Evolutionary conservation across 2,113 vertebrate species (phyloP), one percentile per base, ranked within the genome.

Genomic region (Callipepla californica): DNA sequence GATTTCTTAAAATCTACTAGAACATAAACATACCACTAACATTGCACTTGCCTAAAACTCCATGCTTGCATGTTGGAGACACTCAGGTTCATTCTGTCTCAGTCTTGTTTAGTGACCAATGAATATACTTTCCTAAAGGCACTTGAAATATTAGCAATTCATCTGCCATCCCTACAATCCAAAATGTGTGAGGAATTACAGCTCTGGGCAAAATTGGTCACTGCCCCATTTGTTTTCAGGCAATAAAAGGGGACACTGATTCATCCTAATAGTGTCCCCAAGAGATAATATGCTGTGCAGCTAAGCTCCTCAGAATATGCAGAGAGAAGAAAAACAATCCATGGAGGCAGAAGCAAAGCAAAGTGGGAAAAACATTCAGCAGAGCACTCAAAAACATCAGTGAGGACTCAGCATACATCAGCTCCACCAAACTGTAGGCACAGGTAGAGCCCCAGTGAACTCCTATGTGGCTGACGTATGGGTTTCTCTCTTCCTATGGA

Each of bases 371-470:
- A 44, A 28, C 0, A 0, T 26, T 90, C 25, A 65, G 25, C 40
- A 58, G 53, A 69, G 13, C n/a, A 47, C 42, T 32, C 21, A 62
- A 1, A 16, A 63, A 2, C 55, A 45, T 32, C 19, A 51, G 16
- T 0, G 1, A 62, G 32, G 34, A 66, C 13, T 34, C n/a, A 17
- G 66, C 1, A 2, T 32, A 32, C 47, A 53, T 1, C 13, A 45
- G 58, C 0, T 0, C 18, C 61, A 45, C 32, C 23, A 58, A 90
- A 81, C 18, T 22, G 17, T 17, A 34, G 20, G 13, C 38, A 58
- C 3, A 9, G 22, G 38, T 34, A 34, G 11, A 63, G 26, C 6
- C 25, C 2, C 4, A 0, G 0, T 1, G 14, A 44, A 28, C 7
- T 76, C 53, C 63, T 69, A 23, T 48, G 32, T 15, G 42, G 23